Base-by-base conservation (phyloP, 2,797 vertebrate genomes). In the Sarcoramphus papa region DNA sequence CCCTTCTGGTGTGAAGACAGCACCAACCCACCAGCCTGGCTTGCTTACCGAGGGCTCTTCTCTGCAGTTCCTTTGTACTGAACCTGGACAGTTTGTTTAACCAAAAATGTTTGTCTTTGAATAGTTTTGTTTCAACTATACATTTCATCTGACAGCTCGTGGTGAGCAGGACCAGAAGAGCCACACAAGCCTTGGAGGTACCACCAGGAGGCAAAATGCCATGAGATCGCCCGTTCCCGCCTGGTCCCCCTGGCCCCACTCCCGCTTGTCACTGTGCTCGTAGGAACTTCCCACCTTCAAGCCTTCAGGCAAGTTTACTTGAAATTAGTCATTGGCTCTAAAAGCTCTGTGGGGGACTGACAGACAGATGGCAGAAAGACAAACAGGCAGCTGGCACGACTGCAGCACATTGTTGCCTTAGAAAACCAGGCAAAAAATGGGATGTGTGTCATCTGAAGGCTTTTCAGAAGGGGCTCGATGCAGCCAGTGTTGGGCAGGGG, bases 301-400 rank as follows among this genome's bases (percentile, higher is more conserved):
- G n/a, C 19, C 56, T 56, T 67, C 1, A 4, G 60, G 48, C 43
- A 83, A 80, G 40, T 74, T 93, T 35, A 31, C 48, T 45, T 77
- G 65, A 56, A 68, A 53, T 88, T 3, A 80, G 8, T 68, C 35
- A 21, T 43, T 1, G 4, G 31, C 37, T 67, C n/a, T 22, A 63
- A 90, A 72, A 92, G 69, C 84, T 89, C 69, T 24, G 62, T 18
- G 8, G 37, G 65, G 41, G 48, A 25, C 45, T 53, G 91, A 43
- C 53, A 89, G 87, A 35, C 53, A 81, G 93, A 30, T n/a, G 74
- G 57, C 25, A 56, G 57, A 37, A 78, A 81, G 83, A 72, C 69
- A 85, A 80, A 83, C 1, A 90, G 45, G 65, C 75, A 88, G 75
- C 72, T 88, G 90, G 60, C 57, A 60, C 1, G 33, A 85, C 41